Evolutionary conservation across 2,113 vertebrate genomes (phyloP), one percentile per base, ranked within the genome.

Genomic region (Cavia porcellus): DNA sequence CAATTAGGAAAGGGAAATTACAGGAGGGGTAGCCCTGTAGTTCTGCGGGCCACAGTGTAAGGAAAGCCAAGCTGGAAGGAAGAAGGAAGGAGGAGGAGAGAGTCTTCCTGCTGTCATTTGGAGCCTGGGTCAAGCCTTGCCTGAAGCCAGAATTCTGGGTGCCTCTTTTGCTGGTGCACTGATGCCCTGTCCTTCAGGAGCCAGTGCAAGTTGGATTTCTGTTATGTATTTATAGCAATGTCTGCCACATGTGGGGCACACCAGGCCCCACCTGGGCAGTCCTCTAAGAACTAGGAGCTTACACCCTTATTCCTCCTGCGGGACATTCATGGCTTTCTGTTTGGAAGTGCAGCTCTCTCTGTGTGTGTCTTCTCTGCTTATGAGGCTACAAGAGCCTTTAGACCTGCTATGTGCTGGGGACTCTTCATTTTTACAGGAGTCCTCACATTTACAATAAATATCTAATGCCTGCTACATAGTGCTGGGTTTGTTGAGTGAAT

Each of bases 61-160:
- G 32, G 45, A 61, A 38, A 95, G 42, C 62, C 66, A 91, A 24
- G 38, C 25, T 13, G 22, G 89, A 57, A 77, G 94, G 35, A 89
- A 68, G 50, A 74, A 28, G 7, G 5, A 45, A 24, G 25, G 55
- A 22, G 45, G 24, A 30, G 24, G 24, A 66, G 57, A 79, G 79
- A 90, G 5, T 87, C 66, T 92, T 61, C 61, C 83, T 64, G n/a
- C 50, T 30, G 74, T 66, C 22, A 75, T 62, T 32, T 77, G 32
- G 90, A 66, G 84, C 42, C 84, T 95, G n/a, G 59, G 86, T 70
- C 72, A 92, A 62, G 50, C n/a, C 19, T 81, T 38, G 30, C 47
- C 59, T 92, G 77, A 85, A 88, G 61, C 68, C 24, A 66, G 14
- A 35, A 25, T 59, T 86, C 28, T 52, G 38, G 70, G 68, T 42